Evolutionary conservation across 1,140 invertebrate species (phyloP).

Genomic region (Diuraphis noxia): DNA sequence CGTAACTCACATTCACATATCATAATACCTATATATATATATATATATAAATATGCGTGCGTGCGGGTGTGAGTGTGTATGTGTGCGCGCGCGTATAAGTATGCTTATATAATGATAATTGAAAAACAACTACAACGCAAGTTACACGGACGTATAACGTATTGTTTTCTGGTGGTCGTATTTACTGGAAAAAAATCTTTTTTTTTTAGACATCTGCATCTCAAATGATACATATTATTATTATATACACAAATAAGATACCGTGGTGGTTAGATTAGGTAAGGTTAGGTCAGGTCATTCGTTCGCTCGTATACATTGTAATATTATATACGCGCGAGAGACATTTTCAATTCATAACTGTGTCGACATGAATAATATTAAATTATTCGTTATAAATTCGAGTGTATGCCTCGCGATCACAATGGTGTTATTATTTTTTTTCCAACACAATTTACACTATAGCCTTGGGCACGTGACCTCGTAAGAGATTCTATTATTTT

Average conservation of each 20-base stretch:
- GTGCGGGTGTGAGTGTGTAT: too few relatives aligned
- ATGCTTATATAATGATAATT: neutral
- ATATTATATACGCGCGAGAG: neutral
- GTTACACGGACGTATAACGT: neutral
- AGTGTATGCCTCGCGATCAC: neutral
- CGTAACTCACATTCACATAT: too few relatives aligned
- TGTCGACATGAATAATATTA: neutral
- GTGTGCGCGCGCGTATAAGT: too few relatives aligned
- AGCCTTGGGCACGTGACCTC: slow-evolving; percentile 1
- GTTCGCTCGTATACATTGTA: neutral
- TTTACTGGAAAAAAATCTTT: neutral
- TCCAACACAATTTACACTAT: neutral
- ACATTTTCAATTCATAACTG: neutral
- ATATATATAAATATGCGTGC: neutral
- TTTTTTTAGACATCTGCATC: neutral
- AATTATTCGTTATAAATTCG: neutral
- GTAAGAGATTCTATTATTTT: slow-evolving; percentile 21
- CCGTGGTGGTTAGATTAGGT: neutral
- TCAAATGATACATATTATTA: neutral
- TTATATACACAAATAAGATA: neutral
- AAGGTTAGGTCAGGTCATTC: neutral
- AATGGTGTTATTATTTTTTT: neutral
- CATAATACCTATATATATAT: neutral
- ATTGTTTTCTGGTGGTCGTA: neutral
- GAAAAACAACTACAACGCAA: neutral